phyloP scores from a whole-genome alignment of 2,113 vertebrate species.

The Chaetops frenatus region DNA sequence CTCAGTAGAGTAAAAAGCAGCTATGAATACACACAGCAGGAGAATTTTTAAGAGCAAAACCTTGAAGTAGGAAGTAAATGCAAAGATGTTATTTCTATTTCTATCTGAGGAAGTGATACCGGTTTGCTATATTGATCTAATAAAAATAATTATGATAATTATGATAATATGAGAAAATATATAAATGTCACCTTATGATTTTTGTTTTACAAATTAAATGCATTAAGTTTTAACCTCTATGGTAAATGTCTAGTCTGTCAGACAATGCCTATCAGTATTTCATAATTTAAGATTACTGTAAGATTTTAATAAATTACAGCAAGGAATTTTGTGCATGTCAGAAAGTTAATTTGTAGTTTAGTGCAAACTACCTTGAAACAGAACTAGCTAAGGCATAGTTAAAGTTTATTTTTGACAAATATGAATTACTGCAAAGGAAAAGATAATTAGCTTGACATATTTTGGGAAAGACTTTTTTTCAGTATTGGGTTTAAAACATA shows the following conservation, averaged over 20 bases:
- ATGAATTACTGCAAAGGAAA: neutral
- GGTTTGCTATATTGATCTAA: neutral
- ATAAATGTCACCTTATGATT: neutral
- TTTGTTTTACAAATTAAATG: neutral
- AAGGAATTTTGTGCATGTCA: neutral
- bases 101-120: neutral
- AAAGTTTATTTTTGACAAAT: neutral
- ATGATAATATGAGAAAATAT: neutral
- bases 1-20: neutral
- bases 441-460: neutral
- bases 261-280: neutral
- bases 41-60: neutral
- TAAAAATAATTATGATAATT: neutral
- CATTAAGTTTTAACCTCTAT: neutral
- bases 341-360: neutral
- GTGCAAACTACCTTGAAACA: neutral
- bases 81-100: neutral
- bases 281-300: neutral
- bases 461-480: neutral
- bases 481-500: neutral
- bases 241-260: neutral
- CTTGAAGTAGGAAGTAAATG: neutral
- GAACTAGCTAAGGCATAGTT: neutral
- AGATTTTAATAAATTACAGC: neutral
- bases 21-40: neutral